Evolutionary conservation across 2,113 vertebrate genomes (phyloP).

Genomic region (Pterocles orientalis): DNA sequence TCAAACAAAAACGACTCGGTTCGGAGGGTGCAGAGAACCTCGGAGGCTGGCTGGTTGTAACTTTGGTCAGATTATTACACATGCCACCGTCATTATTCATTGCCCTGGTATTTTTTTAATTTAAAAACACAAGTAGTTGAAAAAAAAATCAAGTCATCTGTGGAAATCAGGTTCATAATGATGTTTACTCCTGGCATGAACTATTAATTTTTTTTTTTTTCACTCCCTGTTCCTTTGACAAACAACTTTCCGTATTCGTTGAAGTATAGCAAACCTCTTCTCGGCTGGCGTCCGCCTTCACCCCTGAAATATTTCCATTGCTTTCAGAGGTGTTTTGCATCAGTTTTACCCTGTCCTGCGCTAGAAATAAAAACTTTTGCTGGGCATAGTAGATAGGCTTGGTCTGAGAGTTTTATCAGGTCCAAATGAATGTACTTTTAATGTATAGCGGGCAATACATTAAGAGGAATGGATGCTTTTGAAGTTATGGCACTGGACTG

Average conservation of each 20-base stretch:
- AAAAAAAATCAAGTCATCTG: neutral
- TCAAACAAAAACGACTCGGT: neutral
- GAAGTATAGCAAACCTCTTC: neutral
- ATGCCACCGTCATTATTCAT: neutral
- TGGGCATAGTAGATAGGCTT: neutral
- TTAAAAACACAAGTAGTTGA: neutral
- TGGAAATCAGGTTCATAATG: neutral
- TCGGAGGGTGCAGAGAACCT: neutral
- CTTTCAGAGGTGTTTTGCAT: neutral
- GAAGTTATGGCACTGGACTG: neutral
- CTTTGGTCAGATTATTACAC: neutral
- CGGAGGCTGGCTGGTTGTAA: neutral
- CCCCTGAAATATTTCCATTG: neutral
- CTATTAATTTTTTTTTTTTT: neutral
- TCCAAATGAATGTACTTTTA: neutral
- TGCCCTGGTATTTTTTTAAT: neutral
- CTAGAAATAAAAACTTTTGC: neutral
- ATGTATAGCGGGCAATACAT: neutral
- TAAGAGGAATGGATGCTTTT: neutral
- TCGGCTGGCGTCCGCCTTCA: neutral
- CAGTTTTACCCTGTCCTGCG: neutral
- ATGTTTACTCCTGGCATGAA: neutral
- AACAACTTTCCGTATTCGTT: neutral
- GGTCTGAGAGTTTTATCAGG: neutral
- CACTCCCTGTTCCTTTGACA: neutral